Evolutionary conservation across 2,113 vertebrate genomes (phyloP).

Genomic region (Dryoscopus gambensis): DNA sequence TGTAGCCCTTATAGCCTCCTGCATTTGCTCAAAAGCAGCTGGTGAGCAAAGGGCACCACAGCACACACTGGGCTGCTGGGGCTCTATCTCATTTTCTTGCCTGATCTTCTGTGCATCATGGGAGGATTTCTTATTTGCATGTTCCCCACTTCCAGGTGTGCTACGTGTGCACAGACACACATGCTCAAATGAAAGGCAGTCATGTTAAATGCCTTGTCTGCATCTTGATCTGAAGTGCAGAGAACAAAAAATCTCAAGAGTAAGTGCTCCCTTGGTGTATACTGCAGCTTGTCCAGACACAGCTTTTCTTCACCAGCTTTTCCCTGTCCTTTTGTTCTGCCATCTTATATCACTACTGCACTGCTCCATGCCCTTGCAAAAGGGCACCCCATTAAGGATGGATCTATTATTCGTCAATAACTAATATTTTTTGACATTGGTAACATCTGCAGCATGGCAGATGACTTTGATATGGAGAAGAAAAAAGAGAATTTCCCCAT

Average conservation of each 20-base stretch:
- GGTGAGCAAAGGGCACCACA: background rate
- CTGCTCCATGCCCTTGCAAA: background rate
- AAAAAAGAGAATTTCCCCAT: background rate
- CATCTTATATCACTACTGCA: background rate
- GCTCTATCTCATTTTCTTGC: background rate
- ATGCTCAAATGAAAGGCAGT: background rate
- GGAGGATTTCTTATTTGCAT: background rate
- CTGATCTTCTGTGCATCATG: background rate
- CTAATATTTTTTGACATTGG: background rate
- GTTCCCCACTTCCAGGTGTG: background rate
- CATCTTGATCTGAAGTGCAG: background rate
- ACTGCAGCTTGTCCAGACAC: background rate
- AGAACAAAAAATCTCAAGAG: background rate
- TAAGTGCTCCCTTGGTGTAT: background rate
- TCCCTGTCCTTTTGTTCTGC: background rate
- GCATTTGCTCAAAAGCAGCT: background rate
- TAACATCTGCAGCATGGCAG: background rate
- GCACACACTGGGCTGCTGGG: background rate
- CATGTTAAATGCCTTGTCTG: background rate
- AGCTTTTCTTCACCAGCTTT: background rate
- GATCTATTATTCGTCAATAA: background rate
- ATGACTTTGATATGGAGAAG: background rate
- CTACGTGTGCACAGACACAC: background rate
- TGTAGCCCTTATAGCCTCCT: background rate
- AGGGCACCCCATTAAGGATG: rapidly evolving